Percentiles rank a stretch among this genome's conserved stretches.
These are phyloP conservation scores for Ochropleura leucogaster DNA, from an alignment of 2,888 invertebrate species.

Conservation along the genomic window DNA sequence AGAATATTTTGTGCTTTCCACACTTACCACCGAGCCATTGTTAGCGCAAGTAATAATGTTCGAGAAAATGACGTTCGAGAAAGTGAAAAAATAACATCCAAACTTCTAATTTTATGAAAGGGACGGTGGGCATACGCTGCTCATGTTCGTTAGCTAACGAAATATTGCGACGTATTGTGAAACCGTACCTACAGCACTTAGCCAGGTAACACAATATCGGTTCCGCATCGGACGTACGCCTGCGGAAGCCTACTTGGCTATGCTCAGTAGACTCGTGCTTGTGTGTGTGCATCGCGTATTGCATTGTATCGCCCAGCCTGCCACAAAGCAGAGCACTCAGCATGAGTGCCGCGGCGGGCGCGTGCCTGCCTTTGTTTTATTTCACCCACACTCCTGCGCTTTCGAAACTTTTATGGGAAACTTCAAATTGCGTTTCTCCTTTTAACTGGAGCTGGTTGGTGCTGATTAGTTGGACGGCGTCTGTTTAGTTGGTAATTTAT, in stretches of 20 bases:
- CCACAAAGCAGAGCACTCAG: conserved; percentile 90
- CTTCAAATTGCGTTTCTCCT: conserved; percentile 87
- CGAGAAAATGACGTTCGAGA: not conserved
- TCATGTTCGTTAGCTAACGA: conserved; percentile 28
- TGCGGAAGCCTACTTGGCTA: conserved; percentile 69
- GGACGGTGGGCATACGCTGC: not conserved
- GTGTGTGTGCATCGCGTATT: conserved; percentile 72
- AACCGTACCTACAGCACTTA: conserved; percentile 32
- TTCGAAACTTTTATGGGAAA: conserved; percentile 87
- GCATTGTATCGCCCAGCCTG: conserved; percentile 85
- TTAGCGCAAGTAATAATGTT: not conserved
- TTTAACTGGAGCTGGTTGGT: conserved; percentile 80
- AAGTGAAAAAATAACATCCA: not conserved
- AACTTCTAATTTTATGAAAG: not conserved
- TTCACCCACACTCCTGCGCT: conserved; percentile 87
- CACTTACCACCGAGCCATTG: not conserved
- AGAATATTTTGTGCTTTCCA: not conserved
- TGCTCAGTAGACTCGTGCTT: conserved; percentile 68
- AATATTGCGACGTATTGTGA: conserved; percentile 37
- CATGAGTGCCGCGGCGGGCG: conserved; percentile 87
- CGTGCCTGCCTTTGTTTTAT: conserved; percentile 89
- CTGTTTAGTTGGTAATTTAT: conserved; percentile 64
- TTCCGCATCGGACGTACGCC: conserved; percentile 64
- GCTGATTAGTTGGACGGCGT: conserved; percentile 79
- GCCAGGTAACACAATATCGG: conserved; percentile 72